These are phyloP conservation scores for Athalia rosae DNA, from an alignment of 2,888 invertebrate species.

Conservation along the genomic window DNA sequence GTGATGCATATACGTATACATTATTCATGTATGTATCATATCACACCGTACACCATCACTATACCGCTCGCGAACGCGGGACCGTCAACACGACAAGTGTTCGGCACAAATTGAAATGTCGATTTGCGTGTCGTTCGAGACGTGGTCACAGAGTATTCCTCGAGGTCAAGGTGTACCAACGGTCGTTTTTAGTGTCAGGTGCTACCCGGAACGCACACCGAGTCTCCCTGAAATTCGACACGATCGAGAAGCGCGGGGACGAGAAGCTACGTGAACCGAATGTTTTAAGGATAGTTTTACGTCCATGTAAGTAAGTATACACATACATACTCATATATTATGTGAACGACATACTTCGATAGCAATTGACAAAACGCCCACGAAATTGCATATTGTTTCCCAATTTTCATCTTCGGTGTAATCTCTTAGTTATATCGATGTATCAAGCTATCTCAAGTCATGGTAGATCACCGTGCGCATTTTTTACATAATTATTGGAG, in stretches of 20 bases:
- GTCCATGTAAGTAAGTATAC: background rate
- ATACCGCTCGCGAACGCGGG: conserved; percentile 17
- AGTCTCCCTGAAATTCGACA: conserved; percentile 16
- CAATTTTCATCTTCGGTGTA: background rate
- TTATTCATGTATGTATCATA: too few species aligned
- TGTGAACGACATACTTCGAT: background rate
- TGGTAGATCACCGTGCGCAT: background rate
- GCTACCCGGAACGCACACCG: conserved; percentile 4
- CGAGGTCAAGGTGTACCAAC: conserved; percentile 34
- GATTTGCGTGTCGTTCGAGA: conserved; percentile 31
- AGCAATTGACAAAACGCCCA: background rate
- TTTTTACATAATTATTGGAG: background rate
- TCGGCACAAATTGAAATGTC: conserved; percentile 40
- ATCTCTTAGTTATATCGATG: background rate
- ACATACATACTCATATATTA: background rate
- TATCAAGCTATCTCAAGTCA: background rate
- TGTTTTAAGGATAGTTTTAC: background rate
- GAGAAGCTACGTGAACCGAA: background rate
- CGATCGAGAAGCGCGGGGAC: background rate
- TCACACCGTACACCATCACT: background rate
- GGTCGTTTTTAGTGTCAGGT: conserved; percentile 20
- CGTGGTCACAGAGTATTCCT: conserved; percentile 13
- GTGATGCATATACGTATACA: too few species aligned
- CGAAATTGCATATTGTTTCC: background rate
- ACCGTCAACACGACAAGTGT: conserved; percentile 41